These are phyloP conservation scores for Ailuropoda melanoleuca DNA, from an alignment of 2,113 vertebrate species.

Conservation along the genomic window DNA sequence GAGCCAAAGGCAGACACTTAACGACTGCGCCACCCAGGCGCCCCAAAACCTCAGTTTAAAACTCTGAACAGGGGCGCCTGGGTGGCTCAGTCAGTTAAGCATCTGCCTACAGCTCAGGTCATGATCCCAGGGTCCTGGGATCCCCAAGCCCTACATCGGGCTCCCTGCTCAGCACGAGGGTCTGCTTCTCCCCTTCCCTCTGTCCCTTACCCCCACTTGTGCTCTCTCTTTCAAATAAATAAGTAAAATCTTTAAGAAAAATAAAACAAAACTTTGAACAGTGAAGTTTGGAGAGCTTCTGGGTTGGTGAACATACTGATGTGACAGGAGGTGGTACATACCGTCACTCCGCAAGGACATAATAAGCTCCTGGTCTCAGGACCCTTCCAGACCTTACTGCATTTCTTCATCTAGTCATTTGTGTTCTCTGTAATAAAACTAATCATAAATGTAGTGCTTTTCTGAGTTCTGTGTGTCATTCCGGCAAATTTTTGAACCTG, in stretches of 20 bases:
- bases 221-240: no score
- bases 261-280: not conserved
- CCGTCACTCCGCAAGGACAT: accelerated
- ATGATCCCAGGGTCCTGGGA: not conserved
- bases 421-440: not conserved
- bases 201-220: no score
- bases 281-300: not conserved
- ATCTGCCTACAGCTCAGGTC: no score
- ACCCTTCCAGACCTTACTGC: not conserved
- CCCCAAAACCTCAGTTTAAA: not conserved
- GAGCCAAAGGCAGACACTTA: no score
- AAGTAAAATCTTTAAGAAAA: not conserved
- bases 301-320: not conserved
- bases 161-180: not conserved
- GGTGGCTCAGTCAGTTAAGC: no score
- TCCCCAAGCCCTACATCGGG: no score
- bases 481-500: not conserved
- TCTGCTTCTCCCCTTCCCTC: not conserved
- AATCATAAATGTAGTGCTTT: not conserved
- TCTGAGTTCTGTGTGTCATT: not conserved
- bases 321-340: not conserved
- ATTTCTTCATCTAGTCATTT: not conserved
- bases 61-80: not conserved
- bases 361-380: not conserved
- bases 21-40: no score